These are phyloP conservation scores for Schizopygopsis malacanthus DNA, from an alignment of 2,797 vertebrate species.

Conservation along the genomic window DNA sequence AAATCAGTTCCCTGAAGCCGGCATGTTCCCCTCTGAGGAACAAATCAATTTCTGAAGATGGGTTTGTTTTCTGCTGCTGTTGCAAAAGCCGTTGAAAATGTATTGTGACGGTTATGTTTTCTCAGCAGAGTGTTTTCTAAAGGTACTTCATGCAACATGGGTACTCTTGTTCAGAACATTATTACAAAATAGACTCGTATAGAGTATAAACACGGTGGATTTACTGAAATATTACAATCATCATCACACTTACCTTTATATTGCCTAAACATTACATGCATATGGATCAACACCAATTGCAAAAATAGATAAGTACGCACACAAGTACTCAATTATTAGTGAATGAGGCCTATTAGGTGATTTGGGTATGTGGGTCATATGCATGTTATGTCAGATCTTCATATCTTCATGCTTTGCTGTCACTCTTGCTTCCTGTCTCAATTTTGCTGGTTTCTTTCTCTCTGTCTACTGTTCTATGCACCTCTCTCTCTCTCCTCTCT, in stretches of 20 bases:
- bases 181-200: background rate
- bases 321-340: background rate
- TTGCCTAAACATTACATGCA: slow-evolving; percentile 24
- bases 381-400: slow-evolving; percentile 65
- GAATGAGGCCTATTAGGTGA: background rate
- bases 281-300: background rate
- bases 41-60: slow-evolving; percentile 23
- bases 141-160: slow-evolving; percentile 19
- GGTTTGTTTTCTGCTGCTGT: slow-evolving; percentile 4
- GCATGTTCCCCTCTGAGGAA: slow-evolving; percentile 5
- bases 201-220: background rate
- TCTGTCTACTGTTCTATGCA: slow-evolving; percentile 65
- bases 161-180: background rate
- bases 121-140: background rate
- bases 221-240: background rate
- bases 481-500: slow-evolving; percentile 60
- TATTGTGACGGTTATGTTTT: slow-evolving; percentile 11
- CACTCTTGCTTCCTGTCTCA: slow-evolving; percentile 64
- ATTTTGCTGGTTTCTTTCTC: slow-evolving; percentile 67
- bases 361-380: slow-evolving; percentile 27
- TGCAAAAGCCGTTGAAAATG: slow-evolving; percentile 21
- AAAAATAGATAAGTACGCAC: background rate
- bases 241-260: slow-evolving; percentile 6
- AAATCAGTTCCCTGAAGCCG: slow-evolving; percentile 34
- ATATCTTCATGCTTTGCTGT: slow-evolving; percentile 63